Evolutionary conservation across 2,797 vertebrate genomes (phyloP), one percentile per base, ranked within the genome.

Genomic region (Muscicapa striata): DNA sequence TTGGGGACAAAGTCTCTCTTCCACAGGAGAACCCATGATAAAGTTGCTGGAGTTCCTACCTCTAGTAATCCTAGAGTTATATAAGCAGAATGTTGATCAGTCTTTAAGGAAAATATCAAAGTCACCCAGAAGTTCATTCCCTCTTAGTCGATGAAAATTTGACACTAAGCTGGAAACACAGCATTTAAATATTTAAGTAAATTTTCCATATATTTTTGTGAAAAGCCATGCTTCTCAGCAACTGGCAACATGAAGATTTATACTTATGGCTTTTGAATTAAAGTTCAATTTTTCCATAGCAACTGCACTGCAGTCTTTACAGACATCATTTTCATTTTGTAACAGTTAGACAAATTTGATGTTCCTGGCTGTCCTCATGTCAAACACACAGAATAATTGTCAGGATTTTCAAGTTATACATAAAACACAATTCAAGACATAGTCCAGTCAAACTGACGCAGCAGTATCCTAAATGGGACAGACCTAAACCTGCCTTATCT

Each of bases 111-210:
- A 88, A 78, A 77, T 38, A 15, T 48, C n/a, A 84, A 85, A 41
- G n/a, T 77, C 32, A 93, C 36, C 34, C 29, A 63, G 41, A 58
- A 76, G 20, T 52, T 89, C 11, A 49, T 18, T 82, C 18, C 6
- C 75, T 74, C 54, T 64, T 76, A 89, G 76, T 87, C 64, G 45
- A 75, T 48, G 27, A 73, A 95, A 95, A 93, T 41, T 34, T 78
- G 38, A 54, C 11, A 46, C 84, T 94, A 87, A 88, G 22, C 27
- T 83, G 79, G 73, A 84, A 92, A 58, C 1, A 0, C 2, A 80
- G 7, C 16, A 32, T n/a, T 86, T 67, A 81, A 76, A 70, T 61
- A 24, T 66, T 85, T 75, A 68, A 29, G n/a, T 64, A 81, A 27
- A 63, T 22, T 91, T 95, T 45, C 52, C 63, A 16, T 70, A 38